Conservation (phyloP, 1,140 invertebrate genomes). For the Brachionus manjavacas region DNA sequence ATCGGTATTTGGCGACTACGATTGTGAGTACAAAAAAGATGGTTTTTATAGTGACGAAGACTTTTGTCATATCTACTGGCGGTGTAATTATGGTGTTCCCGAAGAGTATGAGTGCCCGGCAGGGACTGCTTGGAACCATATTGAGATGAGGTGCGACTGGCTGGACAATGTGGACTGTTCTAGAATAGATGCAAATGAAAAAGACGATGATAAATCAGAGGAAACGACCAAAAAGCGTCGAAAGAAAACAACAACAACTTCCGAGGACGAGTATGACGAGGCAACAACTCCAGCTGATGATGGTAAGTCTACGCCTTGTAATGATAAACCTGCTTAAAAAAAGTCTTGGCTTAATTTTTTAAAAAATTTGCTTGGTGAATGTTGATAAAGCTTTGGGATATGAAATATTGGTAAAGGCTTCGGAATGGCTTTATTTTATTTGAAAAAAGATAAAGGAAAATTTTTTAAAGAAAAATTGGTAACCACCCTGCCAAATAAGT, state of each 20-base stretch:
- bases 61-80: constrained; percentile 43
- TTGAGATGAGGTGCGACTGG: constrained; percentile 34
- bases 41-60: constrained; percentile 36
- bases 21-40: constrained; percentile 40
- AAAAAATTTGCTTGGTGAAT: not conserved
- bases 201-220: not conserved
- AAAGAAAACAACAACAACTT: not conserved
- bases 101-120: constrained; percentile 43
- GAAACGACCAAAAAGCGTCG: not conserved
- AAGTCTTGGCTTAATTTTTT: not conserved
- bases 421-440: not conserved
- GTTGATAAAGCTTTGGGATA: not conserved
- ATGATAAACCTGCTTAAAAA: not conserved
- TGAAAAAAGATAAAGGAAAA: not conserved
- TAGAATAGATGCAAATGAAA: not conserved
- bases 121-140: constrained; percentile 42
- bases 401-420: not conserved
- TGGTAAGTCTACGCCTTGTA: not conserved
- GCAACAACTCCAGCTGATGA: not conserved
- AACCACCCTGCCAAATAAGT: not conserved
- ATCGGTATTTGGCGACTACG: not conserved
- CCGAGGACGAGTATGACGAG: not conserved
- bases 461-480: not conserved
- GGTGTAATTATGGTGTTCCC: constrained; percentile 37
- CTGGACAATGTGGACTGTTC: constrained; percentile 42